These are phyloP conservation scores for Australoheros facetus DNA, from an alignment of 2,797 vertebrate genomes.

Conservation along the genomic window DNA sequence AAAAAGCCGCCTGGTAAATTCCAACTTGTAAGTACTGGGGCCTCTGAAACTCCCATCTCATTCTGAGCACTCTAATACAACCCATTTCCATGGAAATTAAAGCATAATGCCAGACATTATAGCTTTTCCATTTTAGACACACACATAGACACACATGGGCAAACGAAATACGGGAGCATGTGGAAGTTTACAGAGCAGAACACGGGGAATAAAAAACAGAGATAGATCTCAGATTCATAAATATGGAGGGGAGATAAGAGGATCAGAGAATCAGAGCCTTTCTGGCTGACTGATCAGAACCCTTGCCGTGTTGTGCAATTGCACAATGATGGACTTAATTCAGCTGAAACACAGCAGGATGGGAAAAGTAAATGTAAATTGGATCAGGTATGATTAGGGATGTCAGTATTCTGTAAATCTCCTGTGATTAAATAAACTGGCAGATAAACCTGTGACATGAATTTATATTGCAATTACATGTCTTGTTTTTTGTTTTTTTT, in stretches of 20 bases:
- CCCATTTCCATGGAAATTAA: conserved; percentile 74
- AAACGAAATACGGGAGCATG: conserved; percentile 38
- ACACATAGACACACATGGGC: conserved; percentile 2
- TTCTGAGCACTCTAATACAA: conserved; percentile 47
- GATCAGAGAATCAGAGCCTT: conserved; percentile 53
- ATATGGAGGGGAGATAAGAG: conserved; percentile 53
- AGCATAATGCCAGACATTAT: conserved; percentile 52
- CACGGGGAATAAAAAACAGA: conserved; percentile 36
- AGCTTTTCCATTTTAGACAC: conserved; percentile 35
- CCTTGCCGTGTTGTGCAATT: conserved; percentile 23
- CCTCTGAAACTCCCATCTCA: conserved; percentile 56
- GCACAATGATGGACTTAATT: conserved; percentile 35
- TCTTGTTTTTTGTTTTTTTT: not conserved
- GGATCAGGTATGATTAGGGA: conserved; percentile 25
- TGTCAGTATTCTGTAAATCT: conserved; percentile 22
- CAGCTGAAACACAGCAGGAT: conserved; percentile 34
- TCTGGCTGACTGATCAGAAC: conserved; percentile 48
- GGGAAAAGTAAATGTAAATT: conserved; percentile 15
- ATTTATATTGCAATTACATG: not conserved
- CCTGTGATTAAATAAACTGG: conserved; percentile 15
- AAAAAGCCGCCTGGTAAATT: conserved; percentile 50
- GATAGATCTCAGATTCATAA: conserved; percentile 48
- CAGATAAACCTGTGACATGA: not conserved
- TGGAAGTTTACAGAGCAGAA: conserved; percentile 58
- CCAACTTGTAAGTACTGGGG: conserved; percentile 33